Base-by-base conservation (phyloP, 1,140 invertebrate species). In the Calliphora vicina region DNA sequence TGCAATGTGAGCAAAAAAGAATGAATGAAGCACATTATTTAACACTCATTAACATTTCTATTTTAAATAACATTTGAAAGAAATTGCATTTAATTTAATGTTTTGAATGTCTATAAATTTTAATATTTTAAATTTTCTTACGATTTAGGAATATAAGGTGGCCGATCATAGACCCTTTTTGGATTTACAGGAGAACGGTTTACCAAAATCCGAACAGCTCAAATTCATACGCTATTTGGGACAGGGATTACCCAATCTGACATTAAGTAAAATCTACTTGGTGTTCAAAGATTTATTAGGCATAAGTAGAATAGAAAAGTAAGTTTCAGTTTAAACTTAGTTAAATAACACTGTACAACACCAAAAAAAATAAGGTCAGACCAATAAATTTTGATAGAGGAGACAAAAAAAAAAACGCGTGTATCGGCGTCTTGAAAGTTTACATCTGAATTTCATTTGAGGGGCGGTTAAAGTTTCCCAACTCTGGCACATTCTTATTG, bases 121-220 rank as follows among this genome's bases (percentile, higher is more conserved):
- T 78, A 35, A n/a, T 43, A 20, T 20, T 45, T 85, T 57, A 26
- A n/a, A 50, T 71, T 50, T 76, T 27, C 13, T 82, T 23, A 80
- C 29, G 82, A 29, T 80, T 15, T 80, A 90, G 89, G 89, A 90
- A 89, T 90, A 90, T 90, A 88, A 90, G 88, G 89, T 90, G 86
- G 87, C 88, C 87, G 89, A 90, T 90, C 89, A 90, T 90, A 86
- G 89, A 89, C 89, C 89, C 88, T 90, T 90, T 90, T 88, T 90
- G 89, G 89, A 90, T 87, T 90, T 90, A 87, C 89, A 90, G 88
- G 89, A 90, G 88, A 90, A 89, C 86, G 89, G 89, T 86, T 85
- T 91, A 89, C 88, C 89, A 85, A 91, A 90, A 86, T 87, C 86
- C 88, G 90, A 91, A 82, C 88, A 89, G 85, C 86, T 90, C 86